Conservation (phyloP, 2,888 invertebrate genomes). For the Caenorhabditis zanzibari region DNA sequence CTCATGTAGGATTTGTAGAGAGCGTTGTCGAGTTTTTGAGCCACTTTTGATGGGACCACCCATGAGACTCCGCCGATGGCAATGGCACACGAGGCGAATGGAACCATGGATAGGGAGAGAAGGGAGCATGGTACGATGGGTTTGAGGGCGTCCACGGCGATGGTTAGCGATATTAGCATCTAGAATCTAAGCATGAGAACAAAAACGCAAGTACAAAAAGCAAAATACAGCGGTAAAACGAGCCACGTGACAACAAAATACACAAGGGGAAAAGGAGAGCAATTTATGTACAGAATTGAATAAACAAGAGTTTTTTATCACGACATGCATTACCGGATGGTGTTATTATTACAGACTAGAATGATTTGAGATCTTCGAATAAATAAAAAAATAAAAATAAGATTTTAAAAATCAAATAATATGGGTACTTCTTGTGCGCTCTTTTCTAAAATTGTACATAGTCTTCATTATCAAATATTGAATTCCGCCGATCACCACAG, state of each 20-base stretch:
- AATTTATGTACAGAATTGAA: slow-evolving; percentile 29
- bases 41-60: slow-evolving; percentile 68
- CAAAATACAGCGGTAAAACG: slow-evolving; percentile 13
- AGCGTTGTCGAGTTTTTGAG: slow-evolving; percentile 75
- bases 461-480: slow-evolving; percentile 76
- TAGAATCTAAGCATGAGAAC: neutral
- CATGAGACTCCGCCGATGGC: slow-evolving; percentile 75
- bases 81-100: slow-evolving; percentile 76
- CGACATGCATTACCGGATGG: slow-evolving; percentile 4
- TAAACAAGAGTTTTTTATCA: slow-evolving; percentile 44
- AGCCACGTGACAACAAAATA: slow-evolving; percentile 46
- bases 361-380: neutral
- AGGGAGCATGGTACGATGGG: slow-evolving; percentile 71
- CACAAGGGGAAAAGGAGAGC: neutral
- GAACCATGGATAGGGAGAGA: slow-evolving; percentile 76
- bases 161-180: slow-evolving; percentile 65
- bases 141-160: slow-evolving; percentile 62
- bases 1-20: slow-evolving; percentile 79
- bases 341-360: slow-evolving; percentile 10
- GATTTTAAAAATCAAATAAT: slow-evolving; percentile 11
- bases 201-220: slow-evolving; percentile 8
- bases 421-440: slow-evolving; percentile 10
- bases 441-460: slow-evolving; percentile 65
- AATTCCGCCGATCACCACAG: slow-evolving; percentile 74
- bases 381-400: neutral